Conservation (phyloP, 1,140 invertebrate genomes). For the Drosophila punjabiensis region DNA sequence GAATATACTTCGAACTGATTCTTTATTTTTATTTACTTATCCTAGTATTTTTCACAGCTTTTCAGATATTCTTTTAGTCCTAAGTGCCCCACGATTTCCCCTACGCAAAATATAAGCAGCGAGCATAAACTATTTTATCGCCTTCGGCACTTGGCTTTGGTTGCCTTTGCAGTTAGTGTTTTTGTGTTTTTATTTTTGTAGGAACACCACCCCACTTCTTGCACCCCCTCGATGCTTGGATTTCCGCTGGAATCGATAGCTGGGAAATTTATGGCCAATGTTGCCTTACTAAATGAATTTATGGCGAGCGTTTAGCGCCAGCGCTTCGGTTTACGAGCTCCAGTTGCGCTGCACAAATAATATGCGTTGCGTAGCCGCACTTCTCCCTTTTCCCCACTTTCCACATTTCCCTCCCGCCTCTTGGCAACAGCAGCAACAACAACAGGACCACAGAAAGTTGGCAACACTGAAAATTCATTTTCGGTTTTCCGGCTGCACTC, state of each 20-base stretch:
- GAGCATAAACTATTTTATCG: conserved; percentile 68
- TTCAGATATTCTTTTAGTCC: neutral
- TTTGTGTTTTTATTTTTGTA: conserved; percentile 17
- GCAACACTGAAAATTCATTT: conserved; percentile 83
- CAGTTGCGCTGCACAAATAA: conserved; percentile 53
- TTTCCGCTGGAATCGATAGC: conserved; percentile 71
- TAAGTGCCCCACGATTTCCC: neutral
- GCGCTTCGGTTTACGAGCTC: conserved; percentile 26
- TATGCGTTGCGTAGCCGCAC: conserved; percentile 63
- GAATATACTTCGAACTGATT: too few relatives aligned
- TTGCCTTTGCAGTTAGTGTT: conserved; percentile 8
- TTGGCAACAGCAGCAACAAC: neutral
- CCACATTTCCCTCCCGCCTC: neutral
- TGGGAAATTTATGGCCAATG: conserved; percentile 68
- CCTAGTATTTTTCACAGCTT: neutral
- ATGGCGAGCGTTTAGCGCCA: conserved; percentile 67
- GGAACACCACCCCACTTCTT: neutral
- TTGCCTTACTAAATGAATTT: conserved; percentile 83
- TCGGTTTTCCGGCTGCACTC: conserved; percentile 50
- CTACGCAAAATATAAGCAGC: conserved; percentile 16
- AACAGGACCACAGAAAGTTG: conserved; percentile 74
- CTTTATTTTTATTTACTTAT: neutral
- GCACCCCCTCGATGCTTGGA: conserved; percentile 20
- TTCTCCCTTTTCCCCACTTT: neutral
- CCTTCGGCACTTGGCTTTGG: conserved; percentile 51